A percentile compares a stretch with the other conserved stretches of the same genome.
These are phyloP conservation scores for Hyperoplus lanceolatus DNA, from an alignment of 2,797 vertebrate genomes.

Conservation along the genomic window DNA sequence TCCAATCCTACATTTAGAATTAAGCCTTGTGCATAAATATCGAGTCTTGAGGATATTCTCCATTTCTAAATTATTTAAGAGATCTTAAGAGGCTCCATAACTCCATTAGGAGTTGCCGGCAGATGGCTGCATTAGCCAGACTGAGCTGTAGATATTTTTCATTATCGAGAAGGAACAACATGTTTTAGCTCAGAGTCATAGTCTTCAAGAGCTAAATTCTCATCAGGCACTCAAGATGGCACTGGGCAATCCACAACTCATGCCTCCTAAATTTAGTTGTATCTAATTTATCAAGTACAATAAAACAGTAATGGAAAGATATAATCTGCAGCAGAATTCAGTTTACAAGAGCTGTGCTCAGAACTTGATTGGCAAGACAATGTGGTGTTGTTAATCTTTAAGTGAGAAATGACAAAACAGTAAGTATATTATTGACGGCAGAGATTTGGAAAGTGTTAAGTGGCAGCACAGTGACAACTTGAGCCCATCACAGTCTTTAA, in stretches of 20 bases:
- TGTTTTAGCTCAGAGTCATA: constrained; percentile 42
- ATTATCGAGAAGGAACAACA: constrained; percentile 59
- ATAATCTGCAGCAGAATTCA: constrained; percentile 32
- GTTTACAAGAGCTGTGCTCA: constrained; percentile 23
- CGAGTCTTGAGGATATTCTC: constrained; percentile 54
- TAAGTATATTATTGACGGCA: constrained; percentile 45
- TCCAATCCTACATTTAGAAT: constrained; percentile 50
- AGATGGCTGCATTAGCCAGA: constrained; percentile 70
- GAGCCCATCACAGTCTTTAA: constrained; percentile 60
- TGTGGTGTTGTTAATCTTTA: constrained; percentile 52
- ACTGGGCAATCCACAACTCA: constrained; percentile 15
- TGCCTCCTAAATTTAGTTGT: constrained; percentile 15
- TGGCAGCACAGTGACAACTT: constrained; percentile 63
- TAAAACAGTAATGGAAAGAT: constrained; percentile 30
- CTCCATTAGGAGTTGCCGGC: constrained; percentile 65
- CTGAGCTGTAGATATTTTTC: constrained; percentile 60
- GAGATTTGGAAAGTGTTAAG: constrained; percentile 58
- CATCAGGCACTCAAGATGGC: constrained; percentile 25
- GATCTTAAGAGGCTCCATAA: constrained; percentile 62
- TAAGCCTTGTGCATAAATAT: constrained; percentile 49
- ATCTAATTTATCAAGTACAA: constrained; percentile 12
- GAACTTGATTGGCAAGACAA: constrained; percentile 38
- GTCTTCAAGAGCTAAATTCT: constrained; percentile 34
- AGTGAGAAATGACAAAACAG: constrained; percentile 38
- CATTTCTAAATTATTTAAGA: constrained; percentile 67